These are phyloP conservation scores for Danio albolineatus DNA, from an alignment of 2,797 vertebrate species.

Conservation along the genomic window DNA sequence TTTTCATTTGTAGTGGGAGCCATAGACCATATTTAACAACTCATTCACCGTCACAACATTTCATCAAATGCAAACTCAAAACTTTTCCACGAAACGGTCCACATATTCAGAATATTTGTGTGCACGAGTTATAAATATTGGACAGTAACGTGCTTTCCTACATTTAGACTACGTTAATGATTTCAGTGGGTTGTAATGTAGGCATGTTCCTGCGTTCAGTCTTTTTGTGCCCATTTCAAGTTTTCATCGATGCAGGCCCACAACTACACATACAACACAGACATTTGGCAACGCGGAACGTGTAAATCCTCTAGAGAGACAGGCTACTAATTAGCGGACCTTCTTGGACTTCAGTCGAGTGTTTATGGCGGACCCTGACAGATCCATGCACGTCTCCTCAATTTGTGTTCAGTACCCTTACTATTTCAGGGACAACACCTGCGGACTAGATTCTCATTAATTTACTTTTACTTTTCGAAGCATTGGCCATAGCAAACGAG, in stretches of 20 bases:
- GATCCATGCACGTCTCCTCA: slow-evolving; percentile 27
- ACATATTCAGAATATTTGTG: not conserved
- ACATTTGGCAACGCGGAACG: slow-evolving; percentile 54
- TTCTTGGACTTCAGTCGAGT: slow-evolving; percentile 45
- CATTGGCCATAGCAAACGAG: not conserved
- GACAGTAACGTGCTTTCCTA: not conserved
- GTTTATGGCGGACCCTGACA: slow-evolving; percentile 41
- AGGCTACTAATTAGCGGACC: slow-evolving; percentile 62
- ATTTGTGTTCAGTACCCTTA: slow-evolving; percentile 18
- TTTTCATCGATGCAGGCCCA: slow-evolving; percentile 28
- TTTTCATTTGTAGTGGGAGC: too few species aligned
- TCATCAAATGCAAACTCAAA: too few species aligned
- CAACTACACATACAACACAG: slow-evolving; percentile 38
- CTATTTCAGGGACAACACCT: slow-evolving; percentile 21
- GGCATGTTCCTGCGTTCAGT: not conserved
- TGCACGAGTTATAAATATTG: not conserved
- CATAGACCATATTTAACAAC: too few species aligned
- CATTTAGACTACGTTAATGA: not conserved
- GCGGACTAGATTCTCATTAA: not conserved
- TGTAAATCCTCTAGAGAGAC: slow-evolving; percentile 56
- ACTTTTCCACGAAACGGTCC: not conserved
- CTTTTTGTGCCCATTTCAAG: slow-evolving; percentile 13
- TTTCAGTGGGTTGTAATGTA: not conserved
- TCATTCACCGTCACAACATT: too few species aligned
- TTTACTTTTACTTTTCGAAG: not conserved